A percentile compares a stretch with the other conserved stretches of the same genome.
phyloP scores from a whole-genome alignment of 2,797 vertebrate species.

The Crypturellus tataupa region DNA sequence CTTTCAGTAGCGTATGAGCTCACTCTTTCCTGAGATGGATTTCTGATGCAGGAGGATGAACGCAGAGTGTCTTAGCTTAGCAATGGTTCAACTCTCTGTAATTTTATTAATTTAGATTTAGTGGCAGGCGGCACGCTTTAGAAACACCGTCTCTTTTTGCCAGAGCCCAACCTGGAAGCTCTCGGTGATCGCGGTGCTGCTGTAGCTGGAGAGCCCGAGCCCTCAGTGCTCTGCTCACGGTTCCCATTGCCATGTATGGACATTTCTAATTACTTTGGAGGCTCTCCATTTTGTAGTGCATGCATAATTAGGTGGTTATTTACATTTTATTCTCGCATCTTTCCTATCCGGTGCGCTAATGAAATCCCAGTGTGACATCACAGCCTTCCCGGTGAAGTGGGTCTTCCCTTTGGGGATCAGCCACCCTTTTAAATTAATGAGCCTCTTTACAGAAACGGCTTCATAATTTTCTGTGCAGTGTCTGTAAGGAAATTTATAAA shows the following conservation, averaged over 20 bases:
- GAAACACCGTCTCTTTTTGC: background rate
- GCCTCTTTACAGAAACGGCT: conserved; percentile 39
- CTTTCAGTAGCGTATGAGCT: background rate
- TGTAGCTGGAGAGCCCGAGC: conserved; percentile 22
- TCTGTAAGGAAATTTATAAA: conserved; percentile 59
- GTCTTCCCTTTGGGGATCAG: conserved; percentile 65
- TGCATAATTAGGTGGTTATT: conserved; percentile 72
- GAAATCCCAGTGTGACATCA: conserved; percentile 66
- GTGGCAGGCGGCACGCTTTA: background rate
- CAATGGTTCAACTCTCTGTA: background rate
- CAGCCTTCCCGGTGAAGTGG: conserved; percentile 43
- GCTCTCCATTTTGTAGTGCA: conserved; percentile 54
- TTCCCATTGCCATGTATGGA: conserved; percentile 37
- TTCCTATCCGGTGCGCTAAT: conserved; percentile 40
- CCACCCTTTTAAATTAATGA: conserved; percentile 69
- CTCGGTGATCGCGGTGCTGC: background rate
- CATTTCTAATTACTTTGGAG: conserved; percentile 62
- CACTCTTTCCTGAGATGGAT: background rate
- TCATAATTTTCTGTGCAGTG: conserved; percentile 53
- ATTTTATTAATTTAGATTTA: conserved; percentile 22
- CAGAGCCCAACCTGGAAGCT: background rate
- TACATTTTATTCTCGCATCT: conserved; percentile 64
- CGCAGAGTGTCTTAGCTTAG: background rate
- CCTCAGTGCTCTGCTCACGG: conserved; percentile 31
- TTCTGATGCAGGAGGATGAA: background rate